phyloP scores from a whole-genome alignment of 2,888 invertebrate species.

The Thelaira solivaga region DNA sequence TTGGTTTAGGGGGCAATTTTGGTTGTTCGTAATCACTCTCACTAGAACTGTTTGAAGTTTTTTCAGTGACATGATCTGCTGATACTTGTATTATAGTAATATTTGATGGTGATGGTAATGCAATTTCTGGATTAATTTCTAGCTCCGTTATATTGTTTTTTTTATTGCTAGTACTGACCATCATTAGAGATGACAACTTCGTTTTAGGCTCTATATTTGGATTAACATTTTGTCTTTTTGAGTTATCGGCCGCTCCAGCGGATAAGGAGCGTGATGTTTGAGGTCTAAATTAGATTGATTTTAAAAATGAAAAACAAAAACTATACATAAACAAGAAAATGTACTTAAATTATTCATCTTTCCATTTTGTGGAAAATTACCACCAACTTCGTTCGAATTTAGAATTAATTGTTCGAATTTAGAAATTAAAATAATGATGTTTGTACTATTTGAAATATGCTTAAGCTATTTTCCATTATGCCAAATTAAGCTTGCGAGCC shows the following conservation, averaged over 20 bases:
- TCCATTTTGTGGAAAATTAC: too few relatives aligned
- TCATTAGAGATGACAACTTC: constrained; percentile 35
- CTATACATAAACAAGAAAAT: not conserved
- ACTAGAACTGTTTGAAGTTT: constrained; percentile 41
- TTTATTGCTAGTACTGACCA: constrained; percentile 48
- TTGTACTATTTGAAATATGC: too few relatives aligned
- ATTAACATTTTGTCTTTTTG: constrained; percentile 64
- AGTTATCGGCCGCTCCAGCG: constrained; percentile 71
- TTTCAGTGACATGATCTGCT: constrained; percentile 69
- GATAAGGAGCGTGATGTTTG: constrained; percentile 75
- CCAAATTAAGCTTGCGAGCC: too few relatives aligned
- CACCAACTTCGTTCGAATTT: too few relatives aligned
- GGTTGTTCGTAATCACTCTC: constrained; percentile 66
- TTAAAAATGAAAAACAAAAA: not conserved
- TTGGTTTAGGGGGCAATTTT: constrained; percentile 68
- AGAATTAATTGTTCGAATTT: too few relatives aligned
- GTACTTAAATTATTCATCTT: not conserved
- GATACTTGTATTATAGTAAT: constrained; percentile 82
- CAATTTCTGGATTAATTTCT: constrained; percentile 60
- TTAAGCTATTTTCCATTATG: too few relatives aligned
- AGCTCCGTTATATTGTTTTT: constrained; percentile 67
- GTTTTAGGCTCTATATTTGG: constrained; percentile 20
- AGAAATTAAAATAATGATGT: too few relatives aligned
- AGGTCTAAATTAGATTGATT: constrained; percentile 65
- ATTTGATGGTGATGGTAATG: constrained; percentile 74